A percentile compares a stretch with the other conserved stretches of the same genome.
Evolutionary conservation across 1,140 invertebrate genomes (phyloP).

Genomic region (Drosophila oshimai): DNA sequence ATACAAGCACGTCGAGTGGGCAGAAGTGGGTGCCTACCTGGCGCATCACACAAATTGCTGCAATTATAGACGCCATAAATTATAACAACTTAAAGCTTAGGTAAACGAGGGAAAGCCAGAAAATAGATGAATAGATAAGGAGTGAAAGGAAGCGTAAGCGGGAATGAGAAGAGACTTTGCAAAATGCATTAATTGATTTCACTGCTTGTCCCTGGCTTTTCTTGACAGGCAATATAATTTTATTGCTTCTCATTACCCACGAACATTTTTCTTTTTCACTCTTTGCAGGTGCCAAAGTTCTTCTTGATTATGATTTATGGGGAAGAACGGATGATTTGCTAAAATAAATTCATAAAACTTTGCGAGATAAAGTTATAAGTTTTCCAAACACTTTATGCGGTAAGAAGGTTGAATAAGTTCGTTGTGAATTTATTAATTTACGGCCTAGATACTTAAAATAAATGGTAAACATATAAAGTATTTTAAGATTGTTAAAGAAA

Average conservation of each 20-base stretch:
- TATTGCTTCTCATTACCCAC: conserved; percentile 6
- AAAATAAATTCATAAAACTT: not conserved
- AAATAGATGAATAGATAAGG: conserved; percentile 1
- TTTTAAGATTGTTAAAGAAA: too few species aligned
- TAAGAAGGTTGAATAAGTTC: too few species aligned
- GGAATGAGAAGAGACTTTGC: conserved; percentile 18
- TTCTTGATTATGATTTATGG: conserved; percentile 15
- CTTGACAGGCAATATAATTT: conserved; percentile 35
- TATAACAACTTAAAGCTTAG: conserved; percentile 56
- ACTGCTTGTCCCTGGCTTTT: conserved; percentile 24
- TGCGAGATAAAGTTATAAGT: not conserved
- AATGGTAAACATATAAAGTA: too few species aligned
- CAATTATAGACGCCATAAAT: conserved; percentile 80
- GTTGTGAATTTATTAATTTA: too few species aligned
- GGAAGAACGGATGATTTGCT: not conserved
- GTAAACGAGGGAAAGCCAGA: conserved; percentile 18
- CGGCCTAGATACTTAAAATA: too few species aligned
- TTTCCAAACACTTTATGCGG: not conserved
- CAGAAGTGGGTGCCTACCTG: not conserved
- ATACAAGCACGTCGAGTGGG: conserved; percentile 31
- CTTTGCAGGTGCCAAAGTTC: not conserved
- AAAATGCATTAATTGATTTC: conserved; percentile 75
- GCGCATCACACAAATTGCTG: conserved; percentile 61
- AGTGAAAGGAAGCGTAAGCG: not conserved
- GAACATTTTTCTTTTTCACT: not conserved